phyloP scores from a whole-genome alignment of 35 echinoderm and acorn worm genomes.

The Amphiura filiformis region DNA sequence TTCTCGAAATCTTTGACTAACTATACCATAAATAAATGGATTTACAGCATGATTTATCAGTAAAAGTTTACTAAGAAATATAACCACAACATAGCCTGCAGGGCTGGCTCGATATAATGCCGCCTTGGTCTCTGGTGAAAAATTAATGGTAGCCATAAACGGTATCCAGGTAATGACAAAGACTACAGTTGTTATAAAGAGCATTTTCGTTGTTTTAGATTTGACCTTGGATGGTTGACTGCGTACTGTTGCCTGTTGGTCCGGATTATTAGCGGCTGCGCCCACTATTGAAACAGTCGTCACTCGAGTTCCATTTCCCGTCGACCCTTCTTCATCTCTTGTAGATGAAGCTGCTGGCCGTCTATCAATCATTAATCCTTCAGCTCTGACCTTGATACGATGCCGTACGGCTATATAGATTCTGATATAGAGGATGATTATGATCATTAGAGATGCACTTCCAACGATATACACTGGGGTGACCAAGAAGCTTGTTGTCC shows the following conservation, averaged over 20 bases:
- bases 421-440: not conserved
- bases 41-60: constrained; percentile 22
- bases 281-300: not conserved
- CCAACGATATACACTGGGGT: not conserved
- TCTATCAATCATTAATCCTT: not conserved
- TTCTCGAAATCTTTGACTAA: constrained; percentile 8
- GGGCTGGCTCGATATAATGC: not conserved
- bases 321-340: not conserved
- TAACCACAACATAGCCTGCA: not conserved
- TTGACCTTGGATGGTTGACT: not conserved
- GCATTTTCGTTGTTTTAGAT: constrained; percentile 10
- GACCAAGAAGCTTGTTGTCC: not conserved
- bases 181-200: constrained; percentile 12
- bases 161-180: constrained; percentile 20
- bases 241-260: not conserved
- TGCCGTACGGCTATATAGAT: not conserved
- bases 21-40: not conserved
- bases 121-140: not conserved
- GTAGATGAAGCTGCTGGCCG: not conserved
- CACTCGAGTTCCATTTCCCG: not conserved
- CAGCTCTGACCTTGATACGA: not conserved
- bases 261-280: not conserved
- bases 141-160: not conserved
- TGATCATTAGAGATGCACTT: not conserved
- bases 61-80: not conserved